These are phyloP conservation scores for Mayetiola destructor DNA, from an alignment of 2,888 invertebrate genomes.

Conservation along the genomic window DNA sequence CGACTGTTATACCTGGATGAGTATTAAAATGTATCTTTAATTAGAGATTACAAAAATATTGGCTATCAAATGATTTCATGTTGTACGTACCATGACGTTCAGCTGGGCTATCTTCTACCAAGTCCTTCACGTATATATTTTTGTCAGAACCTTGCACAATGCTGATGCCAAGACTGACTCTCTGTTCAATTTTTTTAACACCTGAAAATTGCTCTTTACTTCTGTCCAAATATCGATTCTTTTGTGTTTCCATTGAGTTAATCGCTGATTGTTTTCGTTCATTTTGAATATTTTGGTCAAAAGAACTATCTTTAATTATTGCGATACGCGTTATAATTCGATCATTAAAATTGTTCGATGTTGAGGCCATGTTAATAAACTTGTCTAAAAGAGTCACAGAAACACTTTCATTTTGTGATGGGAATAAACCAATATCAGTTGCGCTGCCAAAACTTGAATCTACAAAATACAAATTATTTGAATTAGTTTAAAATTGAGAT, in stretches of 20 bases:
- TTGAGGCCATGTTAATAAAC: constrained; percentile 55
- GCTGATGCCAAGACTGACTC: constrained; percentile 21
- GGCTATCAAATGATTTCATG: constrained; percentile 20
- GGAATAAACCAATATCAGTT: constrained; percentile 22
- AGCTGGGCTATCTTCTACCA: constrained; percentile 21
- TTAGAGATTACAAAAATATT: not conserved
- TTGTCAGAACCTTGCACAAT: constrained; percentile 22
- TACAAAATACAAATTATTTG: constrained; percentile 13
- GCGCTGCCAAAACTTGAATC: constrained; percentile 21
- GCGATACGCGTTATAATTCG: constrained; percentile 19
- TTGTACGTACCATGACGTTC: constrained; percentile 19
- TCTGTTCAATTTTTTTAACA: not conserved
- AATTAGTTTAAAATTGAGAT: not conserved
- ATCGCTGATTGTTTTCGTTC: not conserved
- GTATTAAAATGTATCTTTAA: too few relatives aligned
- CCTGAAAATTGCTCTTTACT: too few relatives aligned
- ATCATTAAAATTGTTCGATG: constrained; percentile 21
- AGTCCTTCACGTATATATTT: constrained; percentile 22
- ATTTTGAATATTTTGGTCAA: not conserved
- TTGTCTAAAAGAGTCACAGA: constrained; percentile 55
- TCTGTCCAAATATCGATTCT: constrained; percentile 18
- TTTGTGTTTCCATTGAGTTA: not conserved
- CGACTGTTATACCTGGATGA: too few relatives aligned
- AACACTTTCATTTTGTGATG: constrained; percentile 36
- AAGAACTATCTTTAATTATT: constrained; percentile 18